These are phyloP conservation scores for Pangasius mekongensis DNA, from an alignment of 2,797 vertebrate species.

Conservation along the genomic window DNA sequence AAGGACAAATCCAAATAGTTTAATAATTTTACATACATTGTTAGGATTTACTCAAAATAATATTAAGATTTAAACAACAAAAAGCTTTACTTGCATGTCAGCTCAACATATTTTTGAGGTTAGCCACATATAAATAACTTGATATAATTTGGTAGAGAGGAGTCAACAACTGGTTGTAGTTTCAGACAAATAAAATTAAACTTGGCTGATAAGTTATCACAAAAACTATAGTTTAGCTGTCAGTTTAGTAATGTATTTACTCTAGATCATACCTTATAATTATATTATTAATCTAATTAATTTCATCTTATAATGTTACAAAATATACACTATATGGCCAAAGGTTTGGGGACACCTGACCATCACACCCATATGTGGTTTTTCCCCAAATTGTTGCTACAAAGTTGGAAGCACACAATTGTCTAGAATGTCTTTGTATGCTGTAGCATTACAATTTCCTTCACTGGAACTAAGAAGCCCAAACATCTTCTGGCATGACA, in stretches of 20 bases:
- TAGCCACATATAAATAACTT: too few species aligned
- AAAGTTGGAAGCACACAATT: too few species aligned
- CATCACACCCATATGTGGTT: not conserved
- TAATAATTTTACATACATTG: too few species aligned
- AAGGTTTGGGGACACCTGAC: not conserved
- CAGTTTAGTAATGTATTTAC: not conserved
- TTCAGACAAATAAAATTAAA: not conserved
- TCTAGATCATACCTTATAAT: not conserved
- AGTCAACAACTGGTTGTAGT: not conserved
- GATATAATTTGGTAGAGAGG: too few species aligned
- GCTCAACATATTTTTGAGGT: too few species aligned
- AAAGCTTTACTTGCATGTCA: too few species aligned
- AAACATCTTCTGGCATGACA: not conserved
- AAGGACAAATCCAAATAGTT: too few species aligned
- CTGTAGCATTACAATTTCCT: not conserved
- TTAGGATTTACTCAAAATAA: too few species aligned
- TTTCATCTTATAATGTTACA: not conserved
- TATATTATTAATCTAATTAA: not conserved
- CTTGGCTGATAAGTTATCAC: not conserved
- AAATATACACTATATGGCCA: not conserved
- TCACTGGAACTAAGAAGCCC: not conserved
- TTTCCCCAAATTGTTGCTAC: not conserved
- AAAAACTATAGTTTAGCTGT: not conserved
- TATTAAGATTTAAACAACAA: too few species aligned
- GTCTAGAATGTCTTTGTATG: too few species aligned